Evolutionary conservation across 2,797 vertebrate genomes (phyloP), one percentile per base, ranked within the genome.

Genomic region (Pangasius krempfi): DNA sequence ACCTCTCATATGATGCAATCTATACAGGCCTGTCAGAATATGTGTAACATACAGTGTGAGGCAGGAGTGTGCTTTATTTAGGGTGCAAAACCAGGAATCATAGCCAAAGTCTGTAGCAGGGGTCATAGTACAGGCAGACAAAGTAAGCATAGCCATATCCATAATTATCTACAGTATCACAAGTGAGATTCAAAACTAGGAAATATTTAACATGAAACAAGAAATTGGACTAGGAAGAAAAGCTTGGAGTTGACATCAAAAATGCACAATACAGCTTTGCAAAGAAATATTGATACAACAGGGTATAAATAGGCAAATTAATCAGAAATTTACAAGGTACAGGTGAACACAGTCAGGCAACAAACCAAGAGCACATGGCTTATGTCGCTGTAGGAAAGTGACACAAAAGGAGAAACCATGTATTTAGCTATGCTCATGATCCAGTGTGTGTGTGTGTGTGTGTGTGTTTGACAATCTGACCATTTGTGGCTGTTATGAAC

Each of bases 41-140:
- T 64, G 81, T n/a, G 58, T 9, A 83, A 18, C 10, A n/a, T 62
- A 62, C 56, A 60, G 56, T 16, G 52, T 56, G 30, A 58, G 52
- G 52, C 18, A 81, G 79, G 79, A 60, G 52, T 25, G 12, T 66
- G 60, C 81, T 84, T 84, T 84, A 84, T 84, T 66, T 83, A n/a
- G 22, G 81, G 22, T 5, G 9, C 47, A n/a, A 52, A 52, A 4
- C 47, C 75, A 52, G 8, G 27, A 78, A 52, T 40, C 54, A 58
- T 37, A 58, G 0, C 18, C 20, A 13, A 1, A 37, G 54, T 27
- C 54, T 58, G 54, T 6, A 40, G 30, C 18, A 37, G 52, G 81
- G 81, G 81, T 64, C 33, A 60, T 47, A 60, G 40, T 37, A 47
- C 40, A n/a, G 40, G 25, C 58, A 66, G 60, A 40, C 54, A 40